Base-by-base conservation (phyloP, 2,797 vertebrate species). In the Staurois parvus region DNA sequence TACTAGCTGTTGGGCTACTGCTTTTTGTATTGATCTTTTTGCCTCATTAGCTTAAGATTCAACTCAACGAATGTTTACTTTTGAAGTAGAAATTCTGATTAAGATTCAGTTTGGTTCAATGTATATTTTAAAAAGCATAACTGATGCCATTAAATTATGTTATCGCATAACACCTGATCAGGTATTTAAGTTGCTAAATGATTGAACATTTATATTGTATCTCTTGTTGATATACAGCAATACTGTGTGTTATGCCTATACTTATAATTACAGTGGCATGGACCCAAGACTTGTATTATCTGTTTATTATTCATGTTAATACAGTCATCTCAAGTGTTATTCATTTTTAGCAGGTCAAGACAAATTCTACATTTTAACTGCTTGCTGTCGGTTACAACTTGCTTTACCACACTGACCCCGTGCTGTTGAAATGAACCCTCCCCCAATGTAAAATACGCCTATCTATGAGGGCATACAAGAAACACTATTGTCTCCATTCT, bases 401-500 rank as follows among this genome's bases (percentile, higher is more conserved):
- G 19, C 52, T 59, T 59, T 21, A 24, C 24, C 21, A n/a, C 5
- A 7, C 21, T 24, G 52, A 59, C 19, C 52, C 52, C 52, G 9
- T 21, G 52, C 8, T 59, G 1, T 24, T 24, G 1, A 24, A 59
- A 24, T 24, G 1, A 52, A 52, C 48, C 17, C 17, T 52, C 48
- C 48, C 13, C 48, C 48, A 52, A 52, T 52, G 17, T 4, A 52
- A 52, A 59, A 59, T 59, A 24, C 8, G 1, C 8, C n/a, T n/a
- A 7, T 24, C 21, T 59, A 59, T 24, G 52, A 8, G 11, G 52
- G 19, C 21, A 59, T 24, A 24, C 24, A 24, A 2, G 37, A 70
- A 64, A 70, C 64, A 32, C 64, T 68, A 84, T 21, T 26, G 69
- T 42, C 69, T 42, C 15, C 32, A 68, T 48, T 40, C 17, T 70